Base-by-base conservation (phyloP, 2,113 vertebrate genomes). In the Istiophorus platypterus region DNA sequence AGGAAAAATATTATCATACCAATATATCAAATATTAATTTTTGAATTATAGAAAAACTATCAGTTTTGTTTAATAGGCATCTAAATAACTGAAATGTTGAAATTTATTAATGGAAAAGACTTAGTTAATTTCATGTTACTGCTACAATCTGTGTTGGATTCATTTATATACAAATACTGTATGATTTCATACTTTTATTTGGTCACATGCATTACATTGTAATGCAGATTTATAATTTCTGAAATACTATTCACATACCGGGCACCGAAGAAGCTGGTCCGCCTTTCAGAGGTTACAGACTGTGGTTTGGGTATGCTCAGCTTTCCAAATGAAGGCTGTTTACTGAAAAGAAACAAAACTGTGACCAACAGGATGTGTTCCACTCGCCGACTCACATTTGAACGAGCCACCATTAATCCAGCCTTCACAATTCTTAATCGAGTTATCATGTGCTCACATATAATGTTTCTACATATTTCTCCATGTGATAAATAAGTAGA, bases 201-300 rank as follows among this genome's bases (percentile, higher is more conserved):
- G 63, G n/a, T 61, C 1, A 58, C 2, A 14, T 3, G 49, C 3
- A 15, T 56, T 20, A 76, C 5, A 37, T 1, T 39, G 37, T 41
- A 27, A 62, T 29, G 0, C 7, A 31, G 1, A 8, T 76, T 24
- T 69, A 15, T n/a, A 58, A 15, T 52, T 29, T 59, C 4, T 31
- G 0, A 72, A 64, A 57, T 13, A 26, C 27, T 1, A 24, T 85
- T 93, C 95, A 96, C 96, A 95, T 94, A 93, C 93, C 91, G 72
- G 5, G 92, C 94, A 29, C 97, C 96, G 93, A 97, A 98, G 80
- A 96, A 95, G 88, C 97, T 98, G 78, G 95, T 95, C 94, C 97
- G 95, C 77, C 95, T 96, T 82, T 99, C 98, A 8, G 96, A 97
- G 20, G 93, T 95, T 68, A 85, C 94, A 62, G 96, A 93, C 49